Conservation (phyloP, 2,797 vertebrate genomes). For the Mus spretus region DNA sequence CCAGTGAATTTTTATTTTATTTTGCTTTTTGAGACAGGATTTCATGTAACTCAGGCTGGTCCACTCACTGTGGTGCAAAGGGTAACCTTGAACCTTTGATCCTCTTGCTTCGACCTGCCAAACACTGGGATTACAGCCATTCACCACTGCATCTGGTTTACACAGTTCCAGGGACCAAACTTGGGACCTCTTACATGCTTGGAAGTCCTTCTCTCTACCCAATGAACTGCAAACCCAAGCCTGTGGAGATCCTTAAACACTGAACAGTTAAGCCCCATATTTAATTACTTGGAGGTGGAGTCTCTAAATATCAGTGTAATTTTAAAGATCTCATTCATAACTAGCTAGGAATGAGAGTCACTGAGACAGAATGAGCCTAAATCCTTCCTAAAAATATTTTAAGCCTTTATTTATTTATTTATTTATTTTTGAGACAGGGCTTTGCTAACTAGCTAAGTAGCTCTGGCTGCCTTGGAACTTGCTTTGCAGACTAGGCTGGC, state of each 20-base stretch:
- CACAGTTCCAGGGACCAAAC: not conserved
- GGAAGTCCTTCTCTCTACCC: not conserved
- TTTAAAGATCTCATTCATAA: constrained; percentile 33
- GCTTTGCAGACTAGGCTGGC: not conserved
- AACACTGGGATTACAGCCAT: not conserved
- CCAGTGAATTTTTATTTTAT: not conserved
- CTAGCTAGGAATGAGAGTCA: not conserved
- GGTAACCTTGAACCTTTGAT: not conserved
- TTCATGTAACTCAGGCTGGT: not conserved
- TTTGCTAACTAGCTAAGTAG: not conserved
- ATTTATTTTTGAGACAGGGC: not conserved
- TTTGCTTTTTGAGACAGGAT: not conserved
- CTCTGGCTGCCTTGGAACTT: not conserved
- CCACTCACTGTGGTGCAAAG: not conserved
- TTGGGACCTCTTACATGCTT: not conserved
- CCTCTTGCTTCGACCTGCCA: not conserved
- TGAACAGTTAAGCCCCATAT: not conserved
- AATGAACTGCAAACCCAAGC: not conserved
- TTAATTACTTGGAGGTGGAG: not conserved
- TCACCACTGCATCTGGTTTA: not conserved
- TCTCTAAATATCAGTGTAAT: not conserved
- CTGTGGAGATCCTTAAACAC: not conserved
- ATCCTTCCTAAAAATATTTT: not conserved
- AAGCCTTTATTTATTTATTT: not conserved
- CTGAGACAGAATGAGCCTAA: constrained; percentile 1